Evolutionary conservation across 2,113 vertebrate genomes (phyloP).

Genomic region (Protobothrops mucrosquamatus): DNA sequence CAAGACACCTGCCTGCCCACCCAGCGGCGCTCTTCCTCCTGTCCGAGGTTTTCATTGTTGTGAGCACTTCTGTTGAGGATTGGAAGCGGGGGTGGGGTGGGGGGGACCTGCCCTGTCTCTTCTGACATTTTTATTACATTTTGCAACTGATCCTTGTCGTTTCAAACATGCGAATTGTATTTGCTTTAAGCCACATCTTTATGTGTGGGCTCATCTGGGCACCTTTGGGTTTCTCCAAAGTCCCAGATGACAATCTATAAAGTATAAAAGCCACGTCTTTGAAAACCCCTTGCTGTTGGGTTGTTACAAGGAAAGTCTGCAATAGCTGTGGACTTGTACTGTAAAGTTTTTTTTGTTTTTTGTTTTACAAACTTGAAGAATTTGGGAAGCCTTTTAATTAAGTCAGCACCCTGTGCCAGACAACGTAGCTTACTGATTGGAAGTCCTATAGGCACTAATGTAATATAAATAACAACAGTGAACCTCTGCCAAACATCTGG

Average conservation of each 20-base stretch:
- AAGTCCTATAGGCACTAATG: not conserved
- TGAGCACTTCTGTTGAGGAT: no score
- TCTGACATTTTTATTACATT: slow-evolving; percentile 25
- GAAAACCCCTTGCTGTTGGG: not conserved
- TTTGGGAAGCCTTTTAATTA: slow-evolving; percentile 19
- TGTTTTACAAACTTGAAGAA: not conserved
- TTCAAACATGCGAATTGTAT: not conserved
- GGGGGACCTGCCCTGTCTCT: not conserved
- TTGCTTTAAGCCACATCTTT: not conserved
- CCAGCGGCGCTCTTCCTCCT: no score
- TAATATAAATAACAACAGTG: slow-evolving; percentile 15
- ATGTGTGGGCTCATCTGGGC: not conserved
- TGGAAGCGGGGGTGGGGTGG: no score
- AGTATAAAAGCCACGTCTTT: not conserved
- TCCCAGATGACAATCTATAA: slow-evolving; percentile 17
- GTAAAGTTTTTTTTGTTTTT: not conserved
- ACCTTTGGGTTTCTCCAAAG: slow-evolving; percentile 5
- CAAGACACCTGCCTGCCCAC: no score
- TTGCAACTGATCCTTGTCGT: slow-evolving; percentile 19
- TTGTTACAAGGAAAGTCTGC: not conserved
- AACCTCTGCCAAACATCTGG: slow-evolving; percentile 9
- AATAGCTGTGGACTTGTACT: not conserved
- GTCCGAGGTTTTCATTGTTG: no score
- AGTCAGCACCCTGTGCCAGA: not conserved
- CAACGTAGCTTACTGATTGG: not conserved